These are phyloP conservation scores for Mormoops blainvillei DNA, from an alignment of 2,113 vertebrate species.

Conservation along the genomic window DNA sequence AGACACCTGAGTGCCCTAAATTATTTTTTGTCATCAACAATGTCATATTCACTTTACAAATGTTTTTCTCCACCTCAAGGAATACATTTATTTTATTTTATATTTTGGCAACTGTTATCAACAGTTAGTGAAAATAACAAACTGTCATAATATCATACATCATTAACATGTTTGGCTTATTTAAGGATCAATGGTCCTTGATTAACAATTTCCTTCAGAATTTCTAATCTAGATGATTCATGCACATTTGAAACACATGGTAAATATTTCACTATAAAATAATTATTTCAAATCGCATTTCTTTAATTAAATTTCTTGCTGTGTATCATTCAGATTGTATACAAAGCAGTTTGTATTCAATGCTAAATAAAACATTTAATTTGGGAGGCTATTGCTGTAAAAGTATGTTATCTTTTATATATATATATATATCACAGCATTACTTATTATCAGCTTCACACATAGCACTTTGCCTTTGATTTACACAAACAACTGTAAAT, in stretches of 20 bases:
- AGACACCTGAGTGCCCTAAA: not conserved
- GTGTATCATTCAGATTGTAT: constrained; percentile 16
- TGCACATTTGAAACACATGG: constrained; percentile 23
- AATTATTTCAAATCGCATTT: not conserved
- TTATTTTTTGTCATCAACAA: constrained; percentile 74
- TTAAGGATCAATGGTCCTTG: constrained; percentile 14
- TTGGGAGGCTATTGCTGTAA: constrained; percentile 36
- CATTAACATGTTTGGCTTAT: not conserved
- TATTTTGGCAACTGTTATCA: not conserved
- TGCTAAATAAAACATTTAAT: constrained; percentile 41
- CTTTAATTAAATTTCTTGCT: constrained; percentile 52
- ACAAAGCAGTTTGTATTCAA: not conserved
- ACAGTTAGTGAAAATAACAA: constrained; percentile 25
- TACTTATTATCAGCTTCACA: constrained; percentile 52
- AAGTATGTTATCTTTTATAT: constrained; percentile 43
- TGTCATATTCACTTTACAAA: constrained; percentile 57
- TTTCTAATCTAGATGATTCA: constrained; percentile 39
- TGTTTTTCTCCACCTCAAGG: not conserved
- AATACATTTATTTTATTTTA: constrained; percentile 5
- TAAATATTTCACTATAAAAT: constrained; percentile 7
- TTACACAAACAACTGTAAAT: constrained; percentile 69
- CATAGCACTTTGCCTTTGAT: constrained; percentile 70
- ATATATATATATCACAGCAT: not conserved
- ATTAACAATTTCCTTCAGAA: constrained; percentile 50
- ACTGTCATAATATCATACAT: not conserved